Conservation (phyloP, 2,113 vertebrate species). For the Anguilla japonica region DNA sequence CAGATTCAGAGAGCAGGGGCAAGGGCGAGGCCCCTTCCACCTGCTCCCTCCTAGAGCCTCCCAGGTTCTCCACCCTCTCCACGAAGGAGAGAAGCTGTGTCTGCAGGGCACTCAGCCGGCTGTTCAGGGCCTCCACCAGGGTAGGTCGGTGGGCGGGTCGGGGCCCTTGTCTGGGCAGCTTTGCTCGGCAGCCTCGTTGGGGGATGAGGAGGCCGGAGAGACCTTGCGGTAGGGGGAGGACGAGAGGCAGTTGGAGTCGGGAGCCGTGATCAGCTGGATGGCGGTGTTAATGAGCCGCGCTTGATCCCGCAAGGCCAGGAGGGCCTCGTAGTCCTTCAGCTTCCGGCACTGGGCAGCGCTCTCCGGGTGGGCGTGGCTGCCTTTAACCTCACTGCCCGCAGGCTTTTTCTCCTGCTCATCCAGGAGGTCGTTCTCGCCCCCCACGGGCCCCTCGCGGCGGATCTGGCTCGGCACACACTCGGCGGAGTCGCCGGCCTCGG, state of each 20-base stretch:
- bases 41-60: conserved; percentile 65
- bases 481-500: conserved; percentile 86
- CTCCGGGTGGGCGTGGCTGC: conserved; percentile 25
- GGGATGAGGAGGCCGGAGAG: conserved; percentile 53
- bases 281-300: conserved; percentile 84
- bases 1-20: conserved; percentile 46
- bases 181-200: conserved; percentile 73
- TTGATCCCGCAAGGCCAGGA: conserved; percentile 86
- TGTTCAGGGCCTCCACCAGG: conserved; percentile 84
- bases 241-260: conserved; percentile 82
- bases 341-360: conserved; percentile 64
- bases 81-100: conserved; percentile 83
- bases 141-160: conserved; percentile 68
- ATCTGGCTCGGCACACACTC: conserved; percentile 81
- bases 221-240: conserved; percentile 75
- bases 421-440: conserved; percentile 62
- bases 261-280: conserved; percentile 86
- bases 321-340: conserved; percentile 78
- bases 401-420: conserved; percentile 63
- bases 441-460: conserved; percentile 65
- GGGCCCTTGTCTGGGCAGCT: conserved; percentile 77
- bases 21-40: conserved; percentile 62
- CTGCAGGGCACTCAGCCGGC: conserved; percentile 83
- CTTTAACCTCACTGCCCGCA: not conserved
- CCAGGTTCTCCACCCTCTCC: conserved; percentile 78